phyloP scores from a whole-genome alignment of 2,797 vertebrate species.

The Molossus molossus region DNA sequence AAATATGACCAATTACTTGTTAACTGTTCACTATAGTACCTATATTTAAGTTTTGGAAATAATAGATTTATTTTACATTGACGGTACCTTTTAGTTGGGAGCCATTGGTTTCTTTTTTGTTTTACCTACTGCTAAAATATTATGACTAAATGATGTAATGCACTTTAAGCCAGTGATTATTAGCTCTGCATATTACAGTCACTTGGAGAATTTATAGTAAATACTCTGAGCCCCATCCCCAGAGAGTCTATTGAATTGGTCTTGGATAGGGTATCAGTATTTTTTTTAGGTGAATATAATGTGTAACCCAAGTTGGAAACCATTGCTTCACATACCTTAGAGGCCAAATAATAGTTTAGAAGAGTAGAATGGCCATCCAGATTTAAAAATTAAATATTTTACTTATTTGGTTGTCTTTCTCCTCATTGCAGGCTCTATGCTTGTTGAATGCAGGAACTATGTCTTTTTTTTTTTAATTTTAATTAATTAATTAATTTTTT shows the following conservation, averaged over 20 bases:
- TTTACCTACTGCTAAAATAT: background rate
- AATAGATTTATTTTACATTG: background rate
- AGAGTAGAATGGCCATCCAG: background rate
- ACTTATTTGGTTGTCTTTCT: background rate
- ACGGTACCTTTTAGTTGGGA: background rate
- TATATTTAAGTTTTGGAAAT: slow-evolving; percentile 13
- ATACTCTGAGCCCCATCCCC: background rate
- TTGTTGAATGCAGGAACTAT: background rate
- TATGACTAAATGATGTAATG: background rate
- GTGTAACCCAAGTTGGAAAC: background rate
- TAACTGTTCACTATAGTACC: background rate
- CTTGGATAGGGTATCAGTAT: background rate
- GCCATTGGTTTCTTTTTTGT: background rate
- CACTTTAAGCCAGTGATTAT: background rate
- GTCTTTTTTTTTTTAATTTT: background rate
- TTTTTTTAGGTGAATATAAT: background rate
- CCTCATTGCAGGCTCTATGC: background rate
- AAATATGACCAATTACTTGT: background rate
- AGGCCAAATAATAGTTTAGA: background rate
- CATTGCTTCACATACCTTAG: background rate
- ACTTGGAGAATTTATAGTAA: background rate
- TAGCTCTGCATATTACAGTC: background rate
- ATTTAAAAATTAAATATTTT: background rate
- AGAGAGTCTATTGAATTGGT: background rate
- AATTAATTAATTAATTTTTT: no score